Evolutionary conservation across 2,888 invertebrate species (phyloP).

Genomic region (Cerastoderma edule): DNA sequence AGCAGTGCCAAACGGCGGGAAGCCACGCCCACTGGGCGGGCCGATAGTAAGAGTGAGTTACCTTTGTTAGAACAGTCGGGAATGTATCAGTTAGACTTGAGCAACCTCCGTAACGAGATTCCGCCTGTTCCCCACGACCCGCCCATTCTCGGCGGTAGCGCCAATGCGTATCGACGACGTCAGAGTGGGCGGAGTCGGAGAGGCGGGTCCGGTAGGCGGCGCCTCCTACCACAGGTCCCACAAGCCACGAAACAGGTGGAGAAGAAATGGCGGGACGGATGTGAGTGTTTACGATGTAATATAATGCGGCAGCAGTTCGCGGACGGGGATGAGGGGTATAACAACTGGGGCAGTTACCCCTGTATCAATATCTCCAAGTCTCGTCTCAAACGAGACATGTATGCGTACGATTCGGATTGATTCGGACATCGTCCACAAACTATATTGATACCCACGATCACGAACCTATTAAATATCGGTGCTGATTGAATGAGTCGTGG

Average conservation of each 20-base stretch:
- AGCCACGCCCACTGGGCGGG: background rate
- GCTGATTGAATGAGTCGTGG: too few species aligned
- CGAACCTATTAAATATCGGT: too few species aligned
- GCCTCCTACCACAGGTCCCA: slow-evolving; percentile 9
- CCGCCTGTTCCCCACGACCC: slow-evolving; percentile 45
- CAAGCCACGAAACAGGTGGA: slow-evolving; percentile 19
- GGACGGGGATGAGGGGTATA: slow-evolving; percentile 71
- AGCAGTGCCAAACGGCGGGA: slow-evolving; percentile 18
- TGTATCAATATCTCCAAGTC: slow-evolving; percentile 65
- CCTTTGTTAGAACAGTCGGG: slow-evolving; percentile 64
- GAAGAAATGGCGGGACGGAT: slow-evolving; percentile 73
- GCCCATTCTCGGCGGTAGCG: slow-evolving; percentile 30
- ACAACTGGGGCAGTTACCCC: slow-evolving; percentile 74
- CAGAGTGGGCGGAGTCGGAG: slow-evolving; percentile 14
- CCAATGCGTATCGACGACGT: slow-evolving; percentile 30
- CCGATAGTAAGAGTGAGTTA: slow-evolving; percentile 44
- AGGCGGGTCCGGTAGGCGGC: slow-evolving; percentile 3
- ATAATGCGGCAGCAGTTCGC: slow-evolving; percentile 71
- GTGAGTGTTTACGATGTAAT: slow-evolving; percentile 74
- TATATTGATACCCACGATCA: too few species aligned
- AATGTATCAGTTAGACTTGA: slow-evolving; percentile 66
- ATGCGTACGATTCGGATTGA: slow-evolving; percentile 34
- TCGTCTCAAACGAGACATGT: slow-evolving; percentile 56
- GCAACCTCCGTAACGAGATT: slow-evolving; percentile 58
- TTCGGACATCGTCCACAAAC: too few species aligned